These are phyloP conservation scores for Venustaconcha ellipsiformis DNA, from an alignment of 1,140 invertebrate species.

Conservation along the genomic window DNA sequence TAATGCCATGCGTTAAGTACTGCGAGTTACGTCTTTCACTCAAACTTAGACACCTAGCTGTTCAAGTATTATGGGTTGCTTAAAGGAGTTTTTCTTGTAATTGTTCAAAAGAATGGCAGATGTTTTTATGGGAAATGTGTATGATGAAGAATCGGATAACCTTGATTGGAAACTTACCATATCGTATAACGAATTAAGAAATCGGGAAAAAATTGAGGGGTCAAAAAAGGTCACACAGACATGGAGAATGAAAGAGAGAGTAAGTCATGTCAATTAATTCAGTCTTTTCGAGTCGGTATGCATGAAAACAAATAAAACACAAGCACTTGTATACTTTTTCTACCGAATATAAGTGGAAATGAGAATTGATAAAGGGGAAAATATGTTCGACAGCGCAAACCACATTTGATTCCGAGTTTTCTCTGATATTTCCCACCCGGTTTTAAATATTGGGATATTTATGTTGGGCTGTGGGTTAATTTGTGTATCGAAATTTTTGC, in stretches of 20 bases:
- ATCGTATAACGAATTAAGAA: slow-evolving; percentile 75
- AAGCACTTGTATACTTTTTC: no score
- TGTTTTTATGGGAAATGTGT: slow-evolving; percentile 15
- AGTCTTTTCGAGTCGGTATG: neutral
- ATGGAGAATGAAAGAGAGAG: slow-evolving; percentile 93
- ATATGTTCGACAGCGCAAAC: neutral
- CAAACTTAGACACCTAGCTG: no score
- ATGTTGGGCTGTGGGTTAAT: no score
- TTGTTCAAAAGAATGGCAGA: slow-evolving; percentile 18
- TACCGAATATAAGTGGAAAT: neutral
- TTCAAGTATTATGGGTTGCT: no score
- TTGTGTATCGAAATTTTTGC: no score
- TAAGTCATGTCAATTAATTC: slow-evolving; percentile 66
- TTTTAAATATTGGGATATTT: no score
- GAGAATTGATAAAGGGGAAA: neutral
- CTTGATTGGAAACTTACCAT: slow-evolving; percentile 56
- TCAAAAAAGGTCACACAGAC: slow-evolving; percentile 80
- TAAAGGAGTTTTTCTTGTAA: no score
- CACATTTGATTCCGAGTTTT: neutral
- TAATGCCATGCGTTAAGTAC: no score
- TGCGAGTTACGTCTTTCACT: no score
- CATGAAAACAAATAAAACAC: neutral
- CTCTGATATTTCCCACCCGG: no score
- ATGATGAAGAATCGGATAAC: slow-evolving; percentile 56
- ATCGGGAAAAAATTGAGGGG: slow-evolving; percentile 82